Evolutionary conservation across 2,888 invertebrate genomes (phyloP).

Genomic region (Nasonovia ribisnigri): DNA sequence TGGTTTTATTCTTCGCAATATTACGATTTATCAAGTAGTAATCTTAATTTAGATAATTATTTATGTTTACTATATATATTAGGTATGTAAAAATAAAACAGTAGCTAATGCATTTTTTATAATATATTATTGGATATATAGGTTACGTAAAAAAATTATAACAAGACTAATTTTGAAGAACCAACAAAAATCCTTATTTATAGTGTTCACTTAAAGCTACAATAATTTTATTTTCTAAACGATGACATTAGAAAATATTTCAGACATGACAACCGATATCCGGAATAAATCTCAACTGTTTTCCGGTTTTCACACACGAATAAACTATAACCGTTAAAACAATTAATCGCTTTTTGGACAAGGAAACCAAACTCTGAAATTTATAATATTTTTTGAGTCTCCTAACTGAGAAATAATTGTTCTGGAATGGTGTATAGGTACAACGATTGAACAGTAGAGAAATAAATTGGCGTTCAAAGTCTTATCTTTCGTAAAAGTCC

Average conservation of each 20-base stretch:
- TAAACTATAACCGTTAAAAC: not conserved
- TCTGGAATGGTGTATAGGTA: not conserved
- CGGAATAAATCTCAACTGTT: not conserved
- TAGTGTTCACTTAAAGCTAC: not conserved
- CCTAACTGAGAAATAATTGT: not conserved
- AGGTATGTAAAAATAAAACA: not conserved
- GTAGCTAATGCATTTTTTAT: not conserved
- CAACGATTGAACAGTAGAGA: not conserved
- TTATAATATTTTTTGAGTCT: not conserved
- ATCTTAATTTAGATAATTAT: too few species aligned
- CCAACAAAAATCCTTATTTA: not conserved
- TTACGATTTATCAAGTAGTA: too few species aligned
- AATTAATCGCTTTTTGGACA: not conserved
- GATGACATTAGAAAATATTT: not conserved
- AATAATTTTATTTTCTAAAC: not conserved
- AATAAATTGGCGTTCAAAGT: not conserved
- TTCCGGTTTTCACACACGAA: too few species aligned
- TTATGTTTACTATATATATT: too few species aligned
- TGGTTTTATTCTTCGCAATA: too few species aligned
- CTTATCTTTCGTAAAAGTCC: not conserved
- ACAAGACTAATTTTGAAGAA: not conserved
- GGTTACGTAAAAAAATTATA: not conserved
- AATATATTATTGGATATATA: not conserved
- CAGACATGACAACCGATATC: not conserved
- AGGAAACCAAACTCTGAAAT: not conserved